Conservation (phyloP, 1,140 invertebrate species). For the Babylonia areolata region DNA sequence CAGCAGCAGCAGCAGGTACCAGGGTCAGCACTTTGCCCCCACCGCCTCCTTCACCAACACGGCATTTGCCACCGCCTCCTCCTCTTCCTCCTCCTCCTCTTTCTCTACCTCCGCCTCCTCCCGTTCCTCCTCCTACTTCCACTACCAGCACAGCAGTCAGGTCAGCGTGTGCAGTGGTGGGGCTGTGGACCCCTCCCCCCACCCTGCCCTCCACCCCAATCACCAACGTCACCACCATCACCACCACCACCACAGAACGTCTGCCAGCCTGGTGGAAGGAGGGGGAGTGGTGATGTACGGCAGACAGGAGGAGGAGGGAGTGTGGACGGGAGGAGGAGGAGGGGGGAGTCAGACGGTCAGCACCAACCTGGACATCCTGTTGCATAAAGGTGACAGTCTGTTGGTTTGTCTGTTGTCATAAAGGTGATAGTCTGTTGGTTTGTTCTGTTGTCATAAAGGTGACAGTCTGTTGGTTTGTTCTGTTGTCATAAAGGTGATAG, state of each 20-base stretch:
- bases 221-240: background rate
- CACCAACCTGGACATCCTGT: background rate
- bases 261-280: background rate
- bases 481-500: too few species aligned
- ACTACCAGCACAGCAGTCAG: slow-evolving; percentile 34
- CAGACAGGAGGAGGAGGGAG: background rate
- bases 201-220: background rate
- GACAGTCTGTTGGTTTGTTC: too few species aligned
- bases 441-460: too few species aligned
- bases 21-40: background rate
- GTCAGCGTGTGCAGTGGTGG: background rate
- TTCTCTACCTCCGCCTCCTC: background rate
- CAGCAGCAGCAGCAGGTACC: background rate
- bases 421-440: too few species aligned
- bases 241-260: background rate
- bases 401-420: too few species aligned
- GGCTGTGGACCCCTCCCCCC: background rate
- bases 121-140: slow-evolving; percentile 17
- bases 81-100: background rate
- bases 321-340: background rate
- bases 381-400: background rate
- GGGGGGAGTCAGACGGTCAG: background rate
- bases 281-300: background rate
- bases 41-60: background rate
- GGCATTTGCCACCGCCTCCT: too few species aligned